phyloP scores from a whole-genome alignment of 2,113 vertebrate genomes.

The Passer montanus region DNA sequence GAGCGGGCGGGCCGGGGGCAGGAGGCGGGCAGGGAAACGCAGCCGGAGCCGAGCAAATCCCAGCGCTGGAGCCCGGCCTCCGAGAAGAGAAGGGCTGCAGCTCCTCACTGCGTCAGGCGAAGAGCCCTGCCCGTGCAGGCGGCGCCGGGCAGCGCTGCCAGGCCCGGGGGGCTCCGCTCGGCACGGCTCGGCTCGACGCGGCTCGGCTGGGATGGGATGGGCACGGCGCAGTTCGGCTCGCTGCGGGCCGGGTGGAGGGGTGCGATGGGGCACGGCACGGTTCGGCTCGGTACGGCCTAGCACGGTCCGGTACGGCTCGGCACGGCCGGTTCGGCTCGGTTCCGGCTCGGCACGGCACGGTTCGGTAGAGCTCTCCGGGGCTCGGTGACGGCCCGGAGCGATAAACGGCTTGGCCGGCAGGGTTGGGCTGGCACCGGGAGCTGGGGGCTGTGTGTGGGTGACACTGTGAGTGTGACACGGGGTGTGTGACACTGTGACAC shows the following conservation, averaged over 20 bases:
- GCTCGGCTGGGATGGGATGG: background rate
- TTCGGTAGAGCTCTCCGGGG: background rate
- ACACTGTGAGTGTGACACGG: background rate
- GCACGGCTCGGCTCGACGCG: background rate
- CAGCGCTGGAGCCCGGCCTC: constrained; percentile 67
- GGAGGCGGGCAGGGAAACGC: constrained; percentile 29
- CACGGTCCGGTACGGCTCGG: background rate
- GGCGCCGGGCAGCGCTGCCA: constrained; percentile 58
- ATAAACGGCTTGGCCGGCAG: background rate
- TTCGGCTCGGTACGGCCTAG: background rate
- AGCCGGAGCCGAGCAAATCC: constrained; percentile 72
- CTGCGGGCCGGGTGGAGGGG: background rate
- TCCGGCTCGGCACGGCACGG: background rate
- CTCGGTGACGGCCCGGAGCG: background rate
- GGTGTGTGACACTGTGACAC: background rate
- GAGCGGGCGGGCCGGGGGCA: background rate
- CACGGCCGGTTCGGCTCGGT: background rate
- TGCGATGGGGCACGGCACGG: background rate
- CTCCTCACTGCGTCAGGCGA: constrained; percentile 85
- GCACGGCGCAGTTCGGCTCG: background rate
- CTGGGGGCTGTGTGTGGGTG: background rate
- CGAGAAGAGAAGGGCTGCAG: constrained; percentile 76
- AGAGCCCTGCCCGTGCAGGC: constrained; percentile 65
- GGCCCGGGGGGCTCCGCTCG: background rate
- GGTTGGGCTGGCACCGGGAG: background rate